These are phyloP conservation scores for Araneus ventricosus DNA, from an alignment of 1,140 invertebrate species.

Conservation along the genomic window DNA sequence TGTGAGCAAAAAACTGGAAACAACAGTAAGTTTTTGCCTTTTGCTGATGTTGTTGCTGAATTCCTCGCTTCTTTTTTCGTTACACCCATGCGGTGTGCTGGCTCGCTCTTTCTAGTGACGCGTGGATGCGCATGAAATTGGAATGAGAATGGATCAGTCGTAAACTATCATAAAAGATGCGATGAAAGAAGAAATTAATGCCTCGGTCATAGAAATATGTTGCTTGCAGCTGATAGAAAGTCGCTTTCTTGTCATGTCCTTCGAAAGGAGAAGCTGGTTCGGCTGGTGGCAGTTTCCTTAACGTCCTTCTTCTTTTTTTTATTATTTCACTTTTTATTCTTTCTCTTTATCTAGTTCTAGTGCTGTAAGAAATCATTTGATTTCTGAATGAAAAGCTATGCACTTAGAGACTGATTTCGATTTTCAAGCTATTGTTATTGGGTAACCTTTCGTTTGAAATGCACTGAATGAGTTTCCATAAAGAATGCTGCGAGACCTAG, in stretches of 20 bases:
- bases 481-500: too few relatives aligned
- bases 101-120: neutral
- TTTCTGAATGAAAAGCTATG: too few relatives aligned
- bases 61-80: neutral
- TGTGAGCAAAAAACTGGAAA: neutral
- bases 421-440: too few relatives aligned
- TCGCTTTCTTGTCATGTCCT: neutral
- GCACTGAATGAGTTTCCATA: too few relatives aligned
- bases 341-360: neutral
- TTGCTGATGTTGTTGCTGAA: neutral
- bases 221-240: neutral
- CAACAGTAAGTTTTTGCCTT: neutral
- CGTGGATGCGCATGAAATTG: neutral
- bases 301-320: neutral
- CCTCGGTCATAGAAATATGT: neutral
- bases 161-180: conserved; percentile 22
- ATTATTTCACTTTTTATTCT: neutral
- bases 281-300: neutral
- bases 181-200: conserved; percentile 32
- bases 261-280: neutral
- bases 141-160: conserved; percentile 1
- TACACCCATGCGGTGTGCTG: neutral
- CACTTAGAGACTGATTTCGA: too few relatives aligned
- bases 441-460: too few relatives aligned
- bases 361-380: too few relatives aligned